A percentile compares a stretch with the other conserved stretches of the same genome.
Evolutionary conservation across 2,113 vertebrate species (phyloP).

Genomic region (Sardina pilchardus): DNA sequence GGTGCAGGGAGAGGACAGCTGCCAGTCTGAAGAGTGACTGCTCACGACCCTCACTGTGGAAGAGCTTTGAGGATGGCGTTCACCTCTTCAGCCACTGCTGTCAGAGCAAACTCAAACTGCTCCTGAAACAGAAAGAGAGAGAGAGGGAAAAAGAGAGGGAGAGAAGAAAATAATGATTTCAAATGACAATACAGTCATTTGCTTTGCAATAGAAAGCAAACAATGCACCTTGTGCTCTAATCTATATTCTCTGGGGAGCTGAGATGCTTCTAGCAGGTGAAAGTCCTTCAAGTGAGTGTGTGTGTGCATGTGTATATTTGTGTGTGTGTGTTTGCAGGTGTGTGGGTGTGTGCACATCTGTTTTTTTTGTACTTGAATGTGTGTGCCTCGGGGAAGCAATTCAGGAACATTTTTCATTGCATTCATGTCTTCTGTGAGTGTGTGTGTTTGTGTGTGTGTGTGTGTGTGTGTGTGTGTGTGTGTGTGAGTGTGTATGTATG

Average conservation of each 20-base stretch:
- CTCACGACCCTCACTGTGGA: conserved; percentile 60
- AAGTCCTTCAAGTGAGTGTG: conserved; percentile 11
- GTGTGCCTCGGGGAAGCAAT: conserved; percentile 8
- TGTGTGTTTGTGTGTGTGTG: neutral
- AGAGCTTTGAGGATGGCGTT: conserved; percentile 76
- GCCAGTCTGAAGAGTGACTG: neutral
- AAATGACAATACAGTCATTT: neutral
- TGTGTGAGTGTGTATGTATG: conserved; percentile 24
- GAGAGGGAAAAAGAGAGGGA: neutral
- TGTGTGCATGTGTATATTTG: conserved; percentile 31
- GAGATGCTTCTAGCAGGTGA: neutral
- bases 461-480: conserved; percentile 29
- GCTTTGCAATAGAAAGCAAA: neutral
- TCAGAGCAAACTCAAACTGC: conserved; percentile 78
- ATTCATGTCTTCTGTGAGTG: conserved; percentile 5
- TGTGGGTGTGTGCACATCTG: neutral
- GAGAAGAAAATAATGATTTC: neutral
- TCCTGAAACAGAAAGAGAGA: conserved; percentile 56
- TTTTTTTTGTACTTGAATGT: neutral
- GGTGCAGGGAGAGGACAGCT: neutral
- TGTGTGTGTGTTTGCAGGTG: neutral
- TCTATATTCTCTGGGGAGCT: neutral
- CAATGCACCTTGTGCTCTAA: neutral
- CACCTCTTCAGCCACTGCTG: conserved; percentile 78
- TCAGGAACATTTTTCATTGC: neutral